A percentile compares a stretch with the other conserved stretches of the same genome.
phyloP scores from a whole-genome alignment of 2,797 vertebrate genomes.

The Myiothlypis chrysogaster region DNA sequence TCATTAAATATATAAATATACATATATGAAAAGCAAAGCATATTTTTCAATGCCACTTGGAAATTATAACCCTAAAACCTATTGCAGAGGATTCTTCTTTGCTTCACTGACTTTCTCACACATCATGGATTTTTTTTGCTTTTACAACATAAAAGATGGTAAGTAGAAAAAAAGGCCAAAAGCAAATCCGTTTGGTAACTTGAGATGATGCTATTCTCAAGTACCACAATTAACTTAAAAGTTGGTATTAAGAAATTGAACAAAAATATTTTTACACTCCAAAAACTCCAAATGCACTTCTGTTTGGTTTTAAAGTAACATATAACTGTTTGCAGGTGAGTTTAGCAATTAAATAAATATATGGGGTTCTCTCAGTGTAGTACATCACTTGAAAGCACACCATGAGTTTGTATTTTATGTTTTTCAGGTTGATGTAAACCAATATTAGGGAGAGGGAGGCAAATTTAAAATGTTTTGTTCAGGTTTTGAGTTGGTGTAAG shows the following conservation, averaged over 20 bases:
- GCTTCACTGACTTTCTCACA: neutral
- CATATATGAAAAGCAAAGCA: neutral
- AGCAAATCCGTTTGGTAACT: neutral
- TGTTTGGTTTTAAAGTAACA: neutral
- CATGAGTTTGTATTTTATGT: neutral
- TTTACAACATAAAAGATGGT: neutral
- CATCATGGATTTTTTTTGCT: neutral
- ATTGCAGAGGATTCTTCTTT: neutral
- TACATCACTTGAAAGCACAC: neutral
- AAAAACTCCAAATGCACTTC: neutral
- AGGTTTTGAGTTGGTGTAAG: neutral
- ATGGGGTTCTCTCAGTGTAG: neutral
- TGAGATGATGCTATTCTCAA: neutral
- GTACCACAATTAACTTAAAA: neutral
- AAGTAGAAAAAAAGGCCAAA: slow-evolving; percentile 62
- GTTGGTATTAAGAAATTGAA: neutral
- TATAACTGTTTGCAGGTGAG: neutral
- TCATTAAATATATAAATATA: neutral
- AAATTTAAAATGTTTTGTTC: neutral
- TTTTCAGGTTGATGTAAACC: neutral
- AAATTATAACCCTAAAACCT: neutral
- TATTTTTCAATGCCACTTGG: neutral
- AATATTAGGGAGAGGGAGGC: neutral
- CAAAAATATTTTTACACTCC: neutral
- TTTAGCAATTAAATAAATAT: neutral